Evolutionary conservation across 92 coral and sea anemone genomes (phyloP), one percentile per base, ranked within the genome.

Genomic region (Isaurus tuberculatus): DNA sequence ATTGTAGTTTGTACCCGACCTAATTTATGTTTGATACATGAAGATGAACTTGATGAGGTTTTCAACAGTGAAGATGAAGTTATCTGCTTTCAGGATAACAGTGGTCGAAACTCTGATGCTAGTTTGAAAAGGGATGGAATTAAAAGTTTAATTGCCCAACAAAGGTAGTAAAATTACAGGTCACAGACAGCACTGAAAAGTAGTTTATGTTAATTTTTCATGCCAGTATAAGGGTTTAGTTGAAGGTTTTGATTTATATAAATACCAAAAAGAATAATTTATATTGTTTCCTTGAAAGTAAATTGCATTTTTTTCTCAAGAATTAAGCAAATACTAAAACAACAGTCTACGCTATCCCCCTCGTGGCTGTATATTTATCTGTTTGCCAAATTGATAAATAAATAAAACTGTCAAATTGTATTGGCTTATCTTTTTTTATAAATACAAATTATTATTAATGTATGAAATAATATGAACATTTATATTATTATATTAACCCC

Each of bases 61-160:
- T 68, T 33, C 28, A 36, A 36, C 28, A 68, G 32, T 82, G 86
- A 69, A 48, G 79, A 66, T 30, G 85, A 82, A 48, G 79, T 82
- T 20, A 82, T 69, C 53, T 19, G 51, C 29, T 82, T 82, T 49
- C 86, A 70, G 34, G 86, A 82, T 49, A 82, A 46, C 48, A 71
- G 79, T 81, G 86, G 78, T 13, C 79, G 78, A 25, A 81, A 81
- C 65, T 63, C 86, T 65, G 64, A 81, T 49, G 79, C 86, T 64
- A 68, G 55, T 46, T 65, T 81, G 26, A 81, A 81, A 29, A 81
- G 86, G 79, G 69, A 68, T 34, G 16, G 7, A 10, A 68, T 68
- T 68, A 68, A 68, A 64, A 64, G 37, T 64, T 7, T 64, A 27
- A 64, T 64, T 64, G 70, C 57, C n/a, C 16, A 48, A 48, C 57